A percentile compares a stretch with the other conserved stretches of the same genome.
Evolutionary conservation across 2,113 vertebrate genomes (phyloP).

Genomic region (Callospermophilus lateralis): DNA sequence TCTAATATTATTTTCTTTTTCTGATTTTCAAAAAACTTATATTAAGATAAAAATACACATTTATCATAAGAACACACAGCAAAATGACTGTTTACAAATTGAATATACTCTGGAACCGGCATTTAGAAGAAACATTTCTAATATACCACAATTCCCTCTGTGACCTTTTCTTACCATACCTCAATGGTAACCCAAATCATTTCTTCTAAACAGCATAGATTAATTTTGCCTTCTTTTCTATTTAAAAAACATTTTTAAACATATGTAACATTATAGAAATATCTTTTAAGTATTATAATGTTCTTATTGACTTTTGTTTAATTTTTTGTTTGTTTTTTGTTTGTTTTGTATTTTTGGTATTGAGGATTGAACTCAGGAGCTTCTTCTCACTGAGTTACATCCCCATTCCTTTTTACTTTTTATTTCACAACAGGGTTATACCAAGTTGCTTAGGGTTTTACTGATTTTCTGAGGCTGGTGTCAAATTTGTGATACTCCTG

Average conservation of each 20-base stretch:
- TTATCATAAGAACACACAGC: not conserved
- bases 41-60: not conserved
- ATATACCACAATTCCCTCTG: accelerated
- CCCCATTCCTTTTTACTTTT: too few species aligned
- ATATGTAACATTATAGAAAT: not conserved
- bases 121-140: not conserved
- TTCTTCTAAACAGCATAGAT: not conserved
- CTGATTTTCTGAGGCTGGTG: too few species aligned
- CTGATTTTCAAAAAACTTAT: not conserved
- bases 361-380: too few species aligned
- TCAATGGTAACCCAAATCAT: not conserved
- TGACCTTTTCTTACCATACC: not conserved
- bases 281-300: not conserved
- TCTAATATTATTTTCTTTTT: constrained; percentile 40
- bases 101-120: not conserved
- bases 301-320: constrained; percentile 46
- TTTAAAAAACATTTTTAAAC: not conserved
- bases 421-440: too few species aligned
- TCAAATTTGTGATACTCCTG: too few species aligned
- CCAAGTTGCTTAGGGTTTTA: too few species aligned
- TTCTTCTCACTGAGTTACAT: too few species aligned
- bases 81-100: not conserved
- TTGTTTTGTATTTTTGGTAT: too few species aligned
- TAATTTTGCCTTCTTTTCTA: constrained; percentile 21
- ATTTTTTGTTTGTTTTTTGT: too few species aligned